Evolutionary conservation across 2,113 vertebrate genomes (phyloP).

Genomic region (Esox niger): DNA sequence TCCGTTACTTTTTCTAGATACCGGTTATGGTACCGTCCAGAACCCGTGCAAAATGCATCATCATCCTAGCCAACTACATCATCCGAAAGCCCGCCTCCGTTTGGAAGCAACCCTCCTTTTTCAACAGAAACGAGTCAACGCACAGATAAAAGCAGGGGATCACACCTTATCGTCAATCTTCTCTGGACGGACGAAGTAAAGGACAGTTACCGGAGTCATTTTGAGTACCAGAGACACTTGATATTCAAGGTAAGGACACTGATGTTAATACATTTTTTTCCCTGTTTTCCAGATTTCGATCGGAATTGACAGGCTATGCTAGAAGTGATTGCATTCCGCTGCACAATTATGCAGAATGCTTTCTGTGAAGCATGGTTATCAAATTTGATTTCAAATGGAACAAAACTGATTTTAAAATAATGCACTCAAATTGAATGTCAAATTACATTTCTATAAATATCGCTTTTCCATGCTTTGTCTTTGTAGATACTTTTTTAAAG

Average conservation of each 20-base stretch:
- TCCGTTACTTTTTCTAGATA: background rate
- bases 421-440: no score
- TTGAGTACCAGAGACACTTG: background rate
- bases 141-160: background rate
- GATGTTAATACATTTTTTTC: background rate
- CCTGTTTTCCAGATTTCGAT: no score
- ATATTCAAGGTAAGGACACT: background rate
- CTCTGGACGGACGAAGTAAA: background rate
- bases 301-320: no score
- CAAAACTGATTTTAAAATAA: no score
- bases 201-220: background rate
- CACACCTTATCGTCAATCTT: background rate
- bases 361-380: no score
- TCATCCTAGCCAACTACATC: no score
- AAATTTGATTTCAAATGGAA: no score
- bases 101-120: background rate
- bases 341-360: no score
- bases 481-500: no score
- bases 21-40: background rate
- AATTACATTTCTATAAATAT: no score
- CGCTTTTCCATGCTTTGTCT: no score
- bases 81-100: background rate
- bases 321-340: no score
- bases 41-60: background rate
- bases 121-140: background rate